Evolutionary conservation across 1,140 invertebrate genomes (phyloP).

Genomic region (Oncopeltus fasciatus): DNA sequence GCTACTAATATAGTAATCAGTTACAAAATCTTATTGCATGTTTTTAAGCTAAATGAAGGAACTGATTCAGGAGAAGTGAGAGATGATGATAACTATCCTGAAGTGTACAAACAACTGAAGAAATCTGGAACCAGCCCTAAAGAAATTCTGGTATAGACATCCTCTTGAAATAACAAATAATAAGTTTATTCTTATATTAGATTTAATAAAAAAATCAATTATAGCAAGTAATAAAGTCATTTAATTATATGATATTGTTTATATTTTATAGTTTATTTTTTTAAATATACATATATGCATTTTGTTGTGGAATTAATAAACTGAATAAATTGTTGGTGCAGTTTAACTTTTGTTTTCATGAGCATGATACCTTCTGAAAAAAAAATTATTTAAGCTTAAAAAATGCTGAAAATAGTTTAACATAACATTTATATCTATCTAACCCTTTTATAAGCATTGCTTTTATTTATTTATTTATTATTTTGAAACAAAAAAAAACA

Average conservation of each 20-base stretch:
- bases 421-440: not conserved
- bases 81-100: conserved; percentile 23
- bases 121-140: conserved; percentile 22
- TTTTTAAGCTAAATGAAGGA: not conserved
- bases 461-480: not conserved
- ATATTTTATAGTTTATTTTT: not conserved
- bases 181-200: not conserved
- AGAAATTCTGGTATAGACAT: conserved; percentile 23
- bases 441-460: not conserved
- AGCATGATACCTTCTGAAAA: conserved; percentile 1
- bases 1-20: no score
- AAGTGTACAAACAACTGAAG: conserved; percentile 23
- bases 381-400: no score
- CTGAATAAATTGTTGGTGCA: conserved; percentile 7
- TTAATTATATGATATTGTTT: not conserved
- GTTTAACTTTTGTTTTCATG: conserved; percentile 4
- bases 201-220: not conserved
- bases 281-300: not conserved
- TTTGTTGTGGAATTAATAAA: conserved; percentile 3
- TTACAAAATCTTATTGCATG: no score
- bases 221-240: not conserved
- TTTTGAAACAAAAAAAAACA: not conserved
- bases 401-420: not conserved
- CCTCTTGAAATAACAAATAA: conserved; percentile 1
- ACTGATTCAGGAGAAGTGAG: conserved; percentile 17